Evolutionary conservation across 1,140 invertebrate species (phyloP).

Genomic region (Tenebrio molitor): DNA sequence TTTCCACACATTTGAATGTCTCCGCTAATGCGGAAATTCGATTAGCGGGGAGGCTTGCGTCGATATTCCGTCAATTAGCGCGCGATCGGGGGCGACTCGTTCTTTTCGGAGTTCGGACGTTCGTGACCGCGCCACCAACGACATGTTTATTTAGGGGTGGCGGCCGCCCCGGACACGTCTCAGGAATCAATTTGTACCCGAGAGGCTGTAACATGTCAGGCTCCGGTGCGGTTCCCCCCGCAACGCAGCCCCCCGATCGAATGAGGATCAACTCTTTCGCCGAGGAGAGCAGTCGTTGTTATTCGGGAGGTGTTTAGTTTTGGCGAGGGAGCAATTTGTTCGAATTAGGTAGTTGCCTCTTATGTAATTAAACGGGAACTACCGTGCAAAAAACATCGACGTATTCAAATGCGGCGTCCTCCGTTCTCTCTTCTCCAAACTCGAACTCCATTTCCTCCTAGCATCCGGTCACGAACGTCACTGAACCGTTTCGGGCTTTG

Average conservation of each 20-base stretch:
- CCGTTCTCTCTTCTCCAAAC: conserved; percentile 5
- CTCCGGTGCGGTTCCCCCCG: conserved; percentile 15
- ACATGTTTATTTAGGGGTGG: conserved; percentile 56
- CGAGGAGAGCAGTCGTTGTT: not conserved
- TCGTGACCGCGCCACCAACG: conserved; percentile 46
- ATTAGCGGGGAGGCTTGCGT: too few species aligned
- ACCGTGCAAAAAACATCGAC: conserved; percentile 10
- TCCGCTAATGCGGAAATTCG: conserved; percentile 32
- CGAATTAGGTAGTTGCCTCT: not conserved
- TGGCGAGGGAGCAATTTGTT: conserved; percentile 21
- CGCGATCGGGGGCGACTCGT: not conserved
- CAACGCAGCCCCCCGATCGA: too few species aligned
- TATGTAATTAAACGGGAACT: conserved; percentile 35
- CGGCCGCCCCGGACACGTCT: conserved; percentile 48
- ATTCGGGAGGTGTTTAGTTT: conserved; percentile 17
- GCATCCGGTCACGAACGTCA: conserved; percentile 43
- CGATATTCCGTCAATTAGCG: conserved; percentile 20
- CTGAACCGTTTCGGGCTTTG: conserved; percentile 30
- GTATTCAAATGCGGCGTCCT: conserved; percentile 21
- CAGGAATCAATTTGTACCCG: conserved; percentile 57
- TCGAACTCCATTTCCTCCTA: conserved; percentile 37
- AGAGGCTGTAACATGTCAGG: conserved; percentile 50
- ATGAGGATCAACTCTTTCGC: too few species aligned
- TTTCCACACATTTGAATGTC: conserved; percentile 44
- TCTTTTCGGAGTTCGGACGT: conserved; percentile 6